phyloP scores from a whole-genome alignment of 2,888 invertebrate genomes.

The Galerucella calmariensis region DNA sequence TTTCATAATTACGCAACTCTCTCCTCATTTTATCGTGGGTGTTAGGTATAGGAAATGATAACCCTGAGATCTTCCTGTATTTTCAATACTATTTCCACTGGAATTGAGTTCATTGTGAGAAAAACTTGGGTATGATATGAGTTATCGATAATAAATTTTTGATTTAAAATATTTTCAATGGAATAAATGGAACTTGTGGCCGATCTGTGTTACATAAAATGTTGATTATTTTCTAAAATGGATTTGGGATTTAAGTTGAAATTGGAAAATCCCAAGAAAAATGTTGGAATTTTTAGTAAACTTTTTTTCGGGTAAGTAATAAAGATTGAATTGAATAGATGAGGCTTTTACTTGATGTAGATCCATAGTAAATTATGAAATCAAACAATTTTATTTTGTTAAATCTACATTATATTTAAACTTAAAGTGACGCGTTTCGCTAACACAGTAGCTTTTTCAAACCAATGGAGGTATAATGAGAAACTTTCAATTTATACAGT shows the following conservation, averaged over 20 bases:
- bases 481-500: too few species aligned
- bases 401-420: too few species aligned
- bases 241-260: slow-evolving; percentile 45
- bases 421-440: too few species aligned
- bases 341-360: too few species aligned
- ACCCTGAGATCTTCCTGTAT: background rate
- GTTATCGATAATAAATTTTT: background rate
- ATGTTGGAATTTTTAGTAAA: slow-evolving; percentile 46
- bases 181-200: too few species aligned
- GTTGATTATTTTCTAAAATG: slow-evolving; percentile 35
- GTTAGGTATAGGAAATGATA: background rate
- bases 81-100: background rate
- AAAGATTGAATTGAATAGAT: background rate
- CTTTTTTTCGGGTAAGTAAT: slow-evolving; percentile 20
- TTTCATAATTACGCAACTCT: background rate
- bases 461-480: too few species aligned
- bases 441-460: too few species aligned
- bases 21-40: background rate
- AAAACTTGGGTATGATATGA: background rate
- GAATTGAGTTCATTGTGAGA: background rate
- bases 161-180: background rate
- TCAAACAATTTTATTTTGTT: too few species aligned
- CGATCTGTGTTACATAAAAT: too few species aligned
- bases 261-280: slow-evolving; percentile 46
- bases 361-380: too few species aligned